Evolutionary conservation across 2,797 vertebrate genomes (phyloP).

Genomic region (Limosa lapponica): DNA sequence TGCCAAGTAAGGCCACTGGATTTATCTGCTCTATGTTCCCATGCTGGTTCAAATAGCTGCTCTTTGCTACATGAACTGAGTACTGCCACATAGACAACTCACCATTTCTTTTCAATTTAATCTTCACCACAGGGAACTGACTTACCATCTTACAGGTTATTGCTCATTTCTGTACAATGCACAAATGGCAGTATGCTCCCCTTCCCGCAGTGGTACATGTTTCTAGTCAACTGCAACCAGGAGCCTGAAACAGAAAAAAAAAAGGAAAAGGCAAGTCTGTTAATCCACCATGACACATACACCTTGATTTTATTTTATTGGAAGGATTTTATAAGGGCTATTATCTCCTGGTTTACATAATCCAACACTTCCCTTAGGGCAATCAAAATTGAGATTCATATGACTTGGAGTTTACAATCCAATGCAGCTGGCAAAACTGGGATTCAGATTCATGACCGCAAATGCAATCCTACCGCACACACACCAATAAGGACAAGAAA

Average conservation of each 20-base stretch:
- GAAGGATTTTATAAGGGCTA: slow-evolving; percentile 77
- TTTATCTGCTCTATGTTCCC: neutral
- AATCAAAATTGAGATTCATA: slow-evolving; percentile 72
- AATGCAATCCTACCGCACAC: slow-evolving; percentile 51
- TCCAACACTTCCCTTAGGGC: slow-evolving; percentile 78
- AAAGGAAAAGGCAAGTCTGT: slow-evolving; percentile 50
- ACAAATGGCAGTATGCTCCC: neutral
- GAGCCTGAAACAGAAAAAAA: neutral
- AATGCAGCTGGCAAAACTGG: slow-evolving; percentile 72
- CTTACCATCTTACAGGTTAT: neutral
- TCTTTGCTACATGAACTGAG: neutral
- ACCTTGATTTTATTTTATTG: slow-evolving; percentile 80
- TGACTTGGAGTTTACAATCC: slow-evolving; percentile 71
- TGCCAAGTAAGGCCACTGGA: neutral
- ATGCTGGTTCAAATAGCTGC: neutral
- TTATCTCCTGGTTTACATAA: slow-evolving; percentile 83
- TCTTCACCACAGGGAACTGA: neutral
- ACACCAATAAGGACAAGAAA: neutral
- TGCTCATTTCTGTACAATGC: neutral
- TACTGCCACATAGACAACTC: neutral
- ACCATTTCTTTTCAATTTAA: neutral
- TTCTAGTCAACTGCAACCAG: slow-evolving; percentile 43
- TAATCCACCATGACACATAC: slow-evolving; percentile 75
- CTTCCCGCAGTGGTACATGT: neutral
- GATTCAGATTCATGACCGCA: slow-evolving; percentile 70